These are phyloP conservation scores for Petrocephalus sullivani DNA, from an alignment of 2,797 vertebrate species.

Conservation along the genomic window DNA sequence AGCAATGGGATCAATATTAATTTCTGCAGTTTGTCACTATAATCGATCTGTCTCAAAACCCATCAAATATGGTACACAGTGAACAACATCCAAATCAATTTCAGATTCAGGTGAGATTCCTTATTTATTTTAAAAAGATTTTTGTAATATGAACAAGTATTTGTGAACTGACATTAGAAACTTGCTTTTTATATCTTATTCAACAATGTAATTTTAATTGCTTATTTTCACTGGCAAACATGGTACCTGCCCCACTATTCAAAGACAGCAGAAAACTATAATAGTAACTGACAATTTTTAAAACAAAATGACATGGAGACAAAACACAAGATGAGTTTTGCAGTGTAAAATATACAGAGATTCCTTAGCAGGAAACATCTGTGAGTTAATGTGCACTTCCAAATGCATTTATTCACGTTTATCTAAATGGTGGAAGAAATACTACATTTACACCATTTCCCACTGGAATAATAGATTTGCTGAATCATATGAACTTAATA, in stretches of 20 bases:
- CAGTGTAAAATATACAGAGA: not conserved
- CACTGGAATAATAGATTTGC: too few species aligned
- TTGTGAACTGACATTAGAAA: not conserved
- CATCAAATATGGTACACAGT: slow-evolving; percentile 13
- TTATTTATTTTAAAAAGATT: not conserved
- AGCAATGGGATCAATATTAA: not conserved
- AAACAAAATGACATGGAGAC: not conserved
- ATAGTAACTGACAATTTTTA: not conserved
- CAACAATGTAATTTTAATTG: not conserved
- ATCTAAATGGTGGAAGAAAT: not conserved
- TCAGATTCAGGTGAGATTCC: not conserved
- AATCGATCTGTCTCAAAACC: slow-evolving; percentile 12
- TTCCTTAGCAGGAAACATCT: not conserved
- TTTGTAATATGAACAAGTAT: not conserved
- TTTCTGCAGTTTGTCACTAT: not conserved
- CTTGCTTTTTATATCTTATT: not conserved
- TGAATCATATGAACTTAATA: too few species aligned
- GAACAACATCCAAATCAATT: slow-evolving; percentile 4
- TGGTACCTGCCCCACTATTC: not conserved
- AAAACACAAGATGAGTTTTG: not conserved
- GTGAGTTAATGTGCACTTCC: not conserved
- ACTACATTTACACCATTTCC: not conserved
- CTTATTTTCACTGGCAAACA: not conserved
- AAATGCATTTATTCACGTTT: not conserved
- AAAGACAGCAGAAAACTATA: not conserved